Base-by-base conservation (phyloP, 2,113 vertebrate species). In the Notothenia coriiceps region DNA sequence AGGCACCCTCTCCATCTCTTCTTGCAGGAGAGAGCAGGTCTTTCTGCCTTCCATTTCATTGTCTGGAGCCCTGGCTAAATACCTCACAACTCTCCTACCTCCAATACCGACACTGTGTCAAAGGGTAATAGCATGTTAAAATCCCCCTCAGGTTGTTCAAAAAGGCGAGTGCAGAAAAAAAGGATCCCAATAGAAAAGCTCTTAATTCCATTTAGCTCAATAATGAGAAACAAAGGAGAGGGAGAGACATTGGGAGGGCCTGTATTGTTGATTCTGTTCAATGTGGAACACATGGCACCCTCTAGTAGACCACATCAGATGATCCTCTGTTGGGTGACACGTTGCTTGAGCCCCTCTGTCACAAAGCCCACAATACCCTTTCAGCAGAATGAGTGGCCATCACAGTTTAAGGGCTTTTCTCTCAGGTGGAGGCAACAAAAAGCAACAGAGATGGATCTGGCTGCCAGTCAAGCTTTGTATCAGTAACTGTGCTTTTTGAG, bases 121-220 rank as follows among this genome's bases (percentile, higher is more conserved):
- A 90, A 94, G 93, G 93, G 86, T 93, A 93, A 94, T 93, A 87
- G 89, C 92, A 93, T 93, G 93, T 93, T 93, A 92, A 93, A 93
- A 93, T 90, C 79, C 89, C 89, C 92, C 92, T 84, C 79, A 86
- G 90, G 90, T 93, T 91, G 88, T 93, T 92, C 84, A 91, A 92
- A 91, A 93, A 88, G 84, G 86, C 67, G 71, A 89, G 56, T 66
- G 73, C 68, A 76, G 68, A 73, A 60, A 79, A 82, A 84, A 81
- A 64, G 70, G 54, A 81, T 85, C 86, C 82, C 84, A 55, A 83
- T 78, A 86, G 73, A 89, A 93, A 91, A 82, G 77, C 83, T 86
- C 85, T 88, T 92, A 91, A 93, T 92, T 92, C 85, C 79, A 79
- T 89, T 91, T 86, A 83, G 82, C 81, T 81, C 86, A 77, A 83